phyloP scores from a whole-genome alignment of 64 coral and sea anemone species.

The Porites australiensis region DNA sequence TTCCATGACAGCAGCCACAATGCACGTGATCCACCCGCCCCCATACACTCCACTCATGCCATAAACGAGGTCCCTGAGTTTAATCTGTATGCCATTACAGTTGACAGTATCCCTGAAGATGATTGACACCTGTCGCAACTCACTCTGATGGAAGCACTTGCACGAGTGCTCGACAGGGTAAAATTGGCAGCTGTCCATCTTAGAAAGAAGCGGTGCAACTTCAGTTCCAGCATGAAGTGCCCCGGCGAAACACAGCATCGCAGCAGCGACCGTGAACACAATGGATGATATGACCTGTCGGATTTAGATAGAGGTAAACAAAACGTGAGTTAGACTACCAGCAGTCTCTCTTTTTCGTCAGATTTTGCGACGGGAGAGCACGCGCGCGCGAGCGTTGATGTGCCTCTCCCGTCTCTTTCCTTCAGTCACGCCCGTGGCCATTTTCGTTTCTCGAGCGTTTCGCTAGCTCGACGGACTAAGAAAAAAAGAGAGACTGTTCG shows the following conservation, averaged over 20 bases:
- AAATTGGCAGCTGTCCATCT: conserved; percentile 88
- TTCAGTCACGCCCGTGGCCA: too few relatives aligned
- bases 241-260: conserved; percentile 82
- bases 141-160: conserved; percentile 81
- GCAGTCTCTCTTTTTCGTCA: too few relatives aligned
- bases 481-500: too few relatives aligned
- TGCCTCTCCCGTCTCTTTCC: too few relatives aligned
- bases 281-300: conserved; percentile 71
- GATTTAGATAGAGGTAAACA: background rate
- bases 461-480: too few relatives aligned
- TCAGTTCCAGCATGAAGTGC: conserved; percentile 66
- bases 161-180: conserved; percentile 79
- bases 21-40: conserved; percentile 62
- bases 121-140: conserved; percentile 85
- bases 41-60: conserved; percentile 85
- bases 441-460: too few relatives aligned
- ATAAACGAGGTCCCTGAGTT: conserved; percentile 80
- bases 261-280: conserved; percentile 59
- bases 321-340: background rate
- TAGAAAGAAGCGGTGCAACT: conserved; percentile 74
- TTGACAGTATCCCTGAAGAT: conserved; percentile 80
- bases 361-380: too few relatives aligned
- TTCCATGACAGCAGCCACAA: conserved; percentile 72
- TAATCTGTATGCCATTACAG: conserved; percentile 86
- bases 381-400: too few relatives aligned